Evolutionary conservation across 2,797 vertebrate species (phyloP).

Genomic region (Stomatorhinus walkeri): DNA sequence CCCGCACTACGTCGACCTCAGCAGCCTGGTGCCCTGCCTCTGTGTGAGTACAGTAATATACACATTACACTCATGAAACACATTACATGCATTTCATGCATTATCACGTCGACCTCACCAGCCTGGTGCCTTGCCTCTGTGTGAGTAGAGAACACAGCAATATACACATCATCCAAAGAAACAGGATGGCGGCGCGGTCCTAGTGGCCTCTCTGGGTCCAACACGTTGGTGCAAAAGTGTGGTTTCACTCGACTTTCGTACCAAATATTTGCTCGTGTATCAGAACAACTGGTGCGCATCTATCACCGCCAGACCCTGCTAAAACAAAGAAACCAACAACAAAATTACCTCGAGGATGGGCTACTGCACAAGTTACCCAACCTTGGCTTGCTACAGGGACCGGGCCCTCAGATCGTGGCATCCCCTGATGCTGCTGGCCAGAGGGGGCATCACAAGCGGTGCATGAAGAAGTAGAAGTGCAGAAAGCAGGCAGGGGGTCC

Average conservation of each 20-base stretch:
- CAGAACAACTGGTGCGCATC: neutral
- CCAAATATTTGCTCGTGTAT: neutral
- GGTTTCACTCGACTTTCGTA: neutral
- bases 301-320: neutral
- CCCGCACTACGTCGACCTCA: constrained; percentile 77
- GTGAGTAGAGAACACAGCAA: constrained; percentile 59
- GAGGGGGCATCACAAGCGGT: neutral
- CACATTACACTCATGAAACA: neutral
- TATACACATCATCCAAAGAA: neutral
- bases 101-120: constrained; percentile 71
- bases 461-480: neutral
- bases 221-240: neutral
- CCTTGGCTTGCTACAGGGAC: neutral
- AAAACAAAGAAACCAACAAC: neutral
- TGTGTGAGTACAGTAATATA: constrained; percentile 70
- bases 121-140: constrained; percentile 77
- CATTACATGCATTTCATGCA: neutral
- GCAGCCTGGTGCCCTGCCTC: constrained; percentile 72
- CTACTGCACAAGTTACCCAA: neutral
- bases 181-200: neutral
- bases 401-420: neutral
- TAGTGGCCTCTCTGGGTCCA: neutral
- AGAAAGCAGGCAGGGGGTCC: neutral
- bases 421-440: neutral
- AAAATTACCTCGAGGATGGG: neutral